Conservation (phyloP, 2,797 vertebrate species). For the Prionace glauca region DNA sequence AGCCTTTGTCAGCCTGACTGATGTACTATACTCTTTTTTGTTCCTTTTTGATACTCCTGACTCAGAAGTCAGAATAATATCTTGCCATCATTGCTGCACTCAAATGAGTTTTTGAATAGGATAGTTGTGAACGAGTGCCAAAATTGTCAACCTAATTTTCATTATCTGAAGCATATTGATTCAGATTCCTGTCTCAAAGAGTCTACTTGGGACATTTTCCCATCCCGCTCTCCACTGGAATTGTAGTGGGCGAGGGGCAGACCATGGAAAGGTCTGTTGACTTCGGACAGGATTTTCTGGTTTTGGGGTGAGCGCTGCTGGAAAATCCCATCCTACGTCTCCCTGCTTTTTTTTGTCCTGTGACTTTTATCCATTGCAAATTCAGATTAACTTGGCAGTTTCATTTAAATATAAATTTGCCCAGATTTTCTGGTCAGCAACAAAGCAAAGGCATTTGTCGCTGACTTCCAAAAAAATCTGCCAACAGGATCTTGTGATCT, state of each 20-base stretch:
- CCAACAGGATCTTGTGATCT: too few relatives aligned
- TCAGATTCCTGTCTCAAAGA: not conserved
- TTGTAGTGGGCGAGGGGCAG: too few relatives aligned
- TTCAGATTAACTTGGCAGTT: not conserved
- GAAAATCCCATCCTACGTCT: not conserved
- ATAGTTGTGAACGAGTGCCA: not conserved
- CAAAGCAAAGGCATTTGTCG: too few relatives aligned
- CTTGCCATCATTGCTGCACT: not conserved
- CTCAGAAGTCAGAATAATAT: not conserved
- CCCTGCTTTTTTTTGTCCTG: not conserved
- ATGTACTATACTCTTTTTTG: not conserved
- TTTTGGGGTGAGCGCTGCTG: too few relatives aligned
- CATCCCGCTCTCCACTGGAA: too few relatives aligned
- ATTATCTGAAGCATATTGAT: not conserved
- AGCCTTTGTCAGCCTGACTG: not conserved
- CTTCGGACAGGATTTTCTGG: too few relatives aligned
- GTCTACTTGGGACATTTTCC: too few relatives aligned
- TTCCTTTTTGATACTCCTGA: not conserved
- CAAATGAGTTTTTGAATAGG: not conserved
- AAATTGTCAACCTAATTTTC: not conserved
- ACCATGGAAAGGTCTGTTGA: too few relatives aligned
- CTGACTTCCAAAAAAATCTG: too few relatives aligned
- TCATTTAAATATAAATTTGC: not conserved
- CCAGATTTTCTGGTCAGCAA: not conserved
- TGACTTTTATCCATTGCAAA: not conserved